Conservation (phyloP, 2,888 invertebrate genomes). For the Agrilus mali region DNA sequence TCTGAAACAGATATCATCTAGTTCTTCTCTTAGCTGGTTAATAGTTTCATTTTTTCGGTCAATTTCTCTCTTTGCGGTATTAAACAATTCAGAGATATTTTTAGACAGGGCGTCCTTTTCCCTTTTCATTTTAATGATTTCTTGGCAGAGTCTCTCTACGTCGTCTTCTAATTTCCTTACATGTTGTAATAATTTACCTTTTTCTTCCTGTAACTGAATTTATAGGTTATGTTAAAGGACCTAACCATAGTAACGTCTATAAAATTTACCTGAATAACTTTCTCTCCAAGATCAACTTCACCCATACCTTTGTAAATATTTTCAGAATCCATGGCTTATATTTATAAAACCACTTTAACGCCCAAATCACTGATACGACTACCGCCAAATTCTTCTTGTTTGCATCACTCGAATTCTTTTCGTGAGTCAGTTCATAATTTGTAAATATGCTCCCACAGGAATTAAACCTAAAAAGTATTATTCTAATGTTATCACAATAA, state of each 20-base stretch:
- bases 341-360: too few species aligned
- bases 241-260: slow-evolving; percentile 2
- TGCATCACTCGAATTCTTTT: too few species aligned
- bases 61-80: slow-evolving; percentile 38
- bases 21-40: slow-evolving; percentile 29
- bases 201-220: slow-evolving; percentile 24
- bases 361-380: too few species aligned
- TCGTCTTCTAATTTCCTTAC: slow-evolving; percentile 23
- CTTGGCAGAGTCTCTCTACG: slow-evolving; percentile 18
- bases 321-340: slow-evolving; percentile 19
- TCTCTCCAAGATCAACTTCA: slow-evolving; percentile 20
- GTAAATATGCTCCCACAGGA: too few species aligned
- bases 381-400: too few species aligned
- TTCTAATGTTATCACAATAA: too few species aligned
- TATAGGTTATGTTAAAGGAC: slow-evolving; percentile 11
- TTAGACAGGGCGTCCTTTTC: slow-evolving; percentile 27
- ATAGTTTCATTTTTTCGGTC: slow-evolving; percentile 36
- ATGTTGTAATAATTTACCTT: slow-evolving; percentile 15
- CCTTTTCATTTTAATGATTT: slow-evolving; percentile 21
- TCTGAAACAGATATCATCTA: slow-evolving; percentile 28
- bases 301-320: slow-evolving; percentile 34
- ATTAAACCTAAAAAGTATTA: too few species aligned
- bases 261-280: slow-evolving; percentile 19
- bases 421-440: too few species aligned
- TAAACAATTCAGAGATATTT: slow-evolving; percentile 35